phyloP scores from a whole-genome alignment of 2,113 vertebrate species.

The Chroicocephalus ridibundus region DNA sequence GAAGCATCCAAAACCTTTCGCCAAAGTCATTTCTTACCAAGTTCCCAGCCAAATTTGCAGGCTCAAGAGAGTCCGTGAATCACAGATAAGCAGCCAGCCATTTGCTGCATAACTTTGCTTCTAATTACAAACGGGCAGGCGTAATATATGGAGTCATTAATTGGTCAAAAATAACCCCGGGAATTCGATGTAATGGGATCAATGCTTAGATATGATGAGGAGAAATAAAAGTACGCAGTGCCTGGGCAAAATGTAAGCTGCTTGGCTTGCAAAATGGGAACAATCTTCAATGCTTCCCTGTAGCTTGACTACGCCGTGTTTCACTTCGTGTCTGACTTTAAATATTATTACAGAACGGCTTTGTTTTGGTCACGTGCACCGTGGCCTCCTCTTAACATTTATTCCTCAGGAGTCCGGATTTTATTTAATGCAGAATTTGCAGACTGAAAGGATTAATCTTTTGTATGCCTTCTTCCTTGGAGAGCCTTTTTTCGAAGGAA shows the following conservation, averaged over 20 bases:
- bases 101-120: neutral
- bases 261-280: neutral
- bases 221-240: neutral
- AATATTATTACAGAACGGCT: neutral
- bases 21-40: constrained; percentile 29
- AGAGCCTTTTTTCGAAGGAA: neutral
- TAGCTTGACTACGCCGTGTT: neutral
- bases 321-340: neutral
- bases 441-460: constrained; percentile 8
- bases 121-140: constrained; percentile 20
- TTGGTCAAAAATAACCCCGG: neutral
- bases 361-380: neutral
- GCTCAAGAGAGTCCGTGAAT: neutral
- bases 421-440: constrained; percentile 34
- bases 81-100: neutral
- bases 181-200: neutral
- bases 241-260: neutral
- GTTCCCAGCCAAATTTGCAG: constrained; percentile 29
- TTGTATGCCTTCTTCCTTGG: neutral
- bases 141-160: constrained; percentile 3
- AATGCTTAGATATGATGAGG: neutral
- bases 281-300: neutral
- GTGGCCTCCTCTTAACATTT: constrained; percentile 27
- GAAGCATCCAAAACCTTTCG: neutral
- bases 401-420: constrained; percentile 25